Evolutionary conservation across 2,888 invertebrate genomes (phyloP), one percentile per base, ranked within the genome.

Genomic region (Leucophenga maculata): DNA sequence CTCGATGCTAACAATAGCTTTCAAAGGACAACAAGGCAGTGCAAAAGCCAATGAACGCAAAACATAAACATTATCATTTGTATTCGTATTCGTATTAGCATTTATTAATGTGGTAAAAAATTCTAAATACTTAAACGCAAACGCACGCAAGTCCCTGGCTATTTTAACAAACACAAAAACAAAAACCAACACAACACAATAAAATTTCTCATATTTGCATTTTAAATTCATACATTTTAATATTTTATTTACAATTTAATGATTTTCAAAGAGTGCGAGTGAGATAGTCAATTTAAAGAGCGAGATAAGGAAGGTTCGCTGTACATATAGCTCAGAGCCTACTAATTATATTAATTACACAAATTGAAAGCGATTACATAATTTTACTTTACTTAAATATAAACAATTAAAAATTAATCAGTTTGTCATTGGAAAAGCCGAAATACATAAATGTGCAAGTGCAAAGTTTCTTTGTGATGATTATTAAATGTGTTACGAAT

Each of bases 101-200:
- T n/a, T n/a, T 9, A 52, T 52, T n/a, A 52, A 52, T 52, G n/a
- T 18, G 6, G 9, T 18, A 18, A 6, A 32, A 32, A 11, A n/a
- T 14, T 59, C n/a, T 20, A 13, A 48, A 48, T 0, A 20, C 11
- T 26, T 26, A 26, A 26, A 26, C 4, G 26, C 26, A 39, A 39
- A 39, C 8, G 8, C 39, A 11, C 11, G 39, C 39, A 39, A 39
- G 3, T 39, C 39, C 39, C 3, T 26, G 26, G 26, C 26, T 26
- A 4, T 26, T 26, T 26, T 26, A 39, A 39, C 70, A 72, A 76
- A 70, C 48, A 70, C 78, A 72, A 54, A 68, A 39, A 68, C 74
- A 72, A 71, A 62, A 74, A 77, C 71, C 72, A 39, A 76, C 73
- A 72, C 72, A 39, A 76, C 73, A 76, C 69, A 69, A 68, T 57